Evolutionary conservation across 2,797 vertebrate species (phyloP), one percentile per base, ranked within the genome.

Genomic region (Bradypus variegatus): DNA sequence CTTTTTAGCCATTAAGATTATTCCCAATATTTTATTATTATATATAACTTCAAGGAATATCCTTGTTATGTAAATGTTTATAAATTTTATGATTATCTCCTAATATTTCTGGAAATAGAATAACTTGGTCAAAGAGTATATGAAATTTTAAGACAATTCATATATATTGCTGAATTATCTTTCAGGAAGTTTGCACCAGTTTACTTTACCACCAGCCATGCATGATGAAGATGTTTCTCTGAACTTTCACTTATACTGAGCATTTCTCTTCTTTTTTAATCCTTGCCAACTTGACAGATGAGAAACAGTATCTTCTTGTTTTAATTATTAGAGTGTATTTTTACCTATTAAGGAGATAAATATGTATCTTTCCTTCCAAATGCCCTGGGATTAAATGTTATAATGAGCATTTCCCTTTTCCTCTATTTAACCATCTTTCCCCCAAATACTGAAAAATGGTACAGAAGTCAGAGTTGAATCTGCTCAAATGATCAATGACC

Each of bases 1-100:
- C 70, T 89, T 58, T 88, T 78, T 82, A 77, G 27, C 72, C 38
- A 89, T 82, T 64, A 82, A 69, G 33, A n/a, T 67, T 80, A 75
- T 91, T 91, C 89, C 38, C 18, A 86, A 70, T 78, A 86, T 81
- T 91, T 72, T 62, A 72, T 86, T 89, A 88, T 80, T 86, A 50
- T 50, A 36, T 91, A 64, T 89, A 89, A 53, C 72, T 82, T 93
- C 38, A 87, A 86, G 62, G n/a, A 83, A 62, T 69, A 58, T 27
- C 48, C 13, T 72, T 67, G 14, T 45, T 50, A 82, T 85, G 3
- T 65, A 79, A 58, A 38, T 53, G 16, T 76, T 41, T 85, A 65
- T 69, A 72, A 67, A 75, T 31, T 76, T 70, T 89, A 73, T 38
- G 0, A 87, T 60, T 83, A 27, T 92, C 67, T 89, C n/a, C 38